These are phyloP conservation scores for Ia io DNA, from an alignment of 2,113 vertebrate species.

Conservation along the genomic window DNA sequence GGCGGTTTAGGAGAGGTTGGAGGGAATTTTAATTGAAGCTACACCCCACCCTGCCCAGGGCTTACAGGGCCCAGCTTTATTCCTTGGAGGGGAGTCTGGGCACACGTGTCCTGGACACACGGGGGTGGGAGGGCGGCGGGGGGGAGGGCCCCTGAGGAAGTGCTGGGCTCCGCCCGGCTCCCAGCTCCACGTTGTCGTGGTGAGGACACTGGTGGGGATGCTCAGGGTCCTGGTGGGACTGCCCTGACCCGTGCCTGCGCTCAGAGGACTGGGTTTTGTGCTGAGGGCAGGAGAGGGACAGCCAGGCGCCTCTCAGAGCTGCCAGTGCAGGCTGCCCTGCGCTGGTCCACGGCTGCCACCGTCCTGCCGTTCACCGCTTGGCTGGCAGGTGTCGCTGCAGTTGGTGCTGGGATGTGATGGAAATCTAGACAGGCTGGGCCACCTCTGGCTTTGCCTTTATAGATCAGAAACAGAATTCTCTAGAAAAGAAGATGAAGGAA, in stretches of 20 bases:
- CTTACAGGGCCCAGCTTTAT: neutral
- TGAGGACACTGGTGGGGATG: neutral
- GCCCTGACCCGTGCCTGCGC: neutral
- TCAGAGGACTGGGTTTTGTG: neutral
- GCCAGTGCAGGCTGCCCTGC: too few species aligned
- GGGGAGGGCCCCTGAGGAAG: neutral
- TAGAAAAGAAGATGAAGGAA: neutral
- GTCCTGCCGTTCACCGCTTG: neutral
- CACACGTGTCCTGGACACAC: neutral
- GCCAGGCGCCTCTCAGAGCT: too few species aligned
- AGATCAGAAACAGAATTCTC: too few species aligned
- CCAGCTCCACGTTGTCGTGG: neutral
- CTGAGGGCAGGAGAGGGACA: too few species aligned
- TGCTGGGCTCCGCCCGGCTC: neutral
- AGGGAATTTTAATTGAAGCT: neutral
- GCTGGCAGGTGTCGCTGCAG: conserved; percentile 51
- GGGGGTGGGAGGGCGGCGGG: too few species aligned
- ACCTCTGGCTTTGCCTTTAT: neutral
- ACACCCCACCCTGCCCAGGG: neutral
- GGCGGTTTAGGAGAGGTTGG: neutral
- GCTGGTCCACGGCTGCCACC: fast-evolving
- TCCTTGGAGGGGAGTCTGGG: neutral
- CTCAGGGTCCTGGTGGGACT: neutral
- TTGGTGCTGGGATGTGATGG: neutral
- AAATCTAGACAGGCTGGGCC: neutral